Base-by-base conservation (phyloP, 35 echinoderm and acorn worm species). In the Lytechinus variegatus region DNA sequence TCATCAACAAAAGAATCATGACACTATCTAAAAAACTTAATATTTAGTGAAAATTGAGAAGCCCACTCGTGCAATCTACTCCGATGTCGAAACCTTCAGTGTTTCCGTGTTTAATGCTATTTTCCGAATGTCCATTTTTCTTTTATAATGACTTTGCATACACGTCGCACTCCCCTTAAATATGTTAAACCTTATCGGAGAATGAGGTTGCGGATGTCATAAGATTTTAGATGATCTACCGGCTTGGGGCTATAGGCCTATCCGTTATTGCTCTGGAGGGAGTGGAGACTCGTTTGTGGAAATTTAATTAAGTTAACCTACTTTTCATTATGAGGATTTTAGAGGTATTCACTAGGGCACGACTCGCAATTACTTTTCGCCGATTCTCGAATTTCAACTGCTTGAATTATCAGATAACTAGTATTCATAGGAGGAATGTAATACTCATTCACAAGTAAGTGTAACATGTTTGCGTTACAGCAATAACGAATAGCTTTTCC, bases 271-370 rank as follows among this genome's bases (percentile, higher is more conserved):
- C 24, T 79, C 8, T 79, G 1, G 66, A 7, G 19, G 0, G 66
- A 79, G 8, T 79, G 14, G 66, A 79, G 66, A 79, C 19, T 16
- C 19, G 19, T n/a, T 5, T 79, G 12, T n/a, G 66, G 6, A 79
- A 79, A 79, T 79, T 79, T 79, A 79, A 79, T 79, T 79, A 79
- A 79, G 66, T 79, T 79, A 79, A 19, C 66, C 66, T 79, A 79
- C 66, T 79, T 79, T 24, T 79, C 66, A 79, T 7, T 24, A 79
- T 79, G 66, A 79, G 66, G 19, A n/a, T 16, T 79, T 19, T 79
- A 5, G 66, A 79, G 66, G 16, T 79, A 79, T 79, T 79, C 66
- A 79, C 21, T 21, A 16, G 14, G 16, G 21, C 66, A 79, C 66
- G 66, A 24, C 19, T 79, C n/a, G 66, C 66, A n/a, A 79, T 79